Conservation (phyloP, 2,888 invertebrate species). For the Diabrotica balteata region DNA sequence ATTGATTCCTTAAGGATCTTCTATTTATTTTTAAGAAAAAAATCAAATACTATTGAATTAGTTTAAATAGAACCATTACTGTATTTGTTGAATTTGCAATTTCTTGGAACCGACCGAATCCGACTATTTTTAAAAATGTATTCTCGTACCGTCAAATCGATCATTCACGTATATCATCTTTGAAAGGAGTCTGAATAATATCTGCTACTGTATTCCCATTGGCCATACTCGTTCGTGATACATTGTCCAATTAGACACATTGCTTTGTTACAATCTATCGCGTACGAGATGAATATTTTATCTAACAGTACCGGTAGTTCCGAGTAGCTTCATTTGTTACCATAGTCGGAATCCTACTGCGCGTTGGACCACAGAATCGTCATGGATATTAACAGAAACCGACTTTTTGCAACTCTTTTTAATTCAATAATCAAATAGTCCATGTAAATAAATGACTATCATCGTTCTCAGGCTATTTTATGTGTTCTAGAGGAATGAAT, state of each 20-base stretch:
- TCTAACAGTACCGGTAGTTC: neutral
- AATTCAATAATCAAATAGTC: conserved; percentile 35
- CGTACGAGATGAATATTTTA: neutral
- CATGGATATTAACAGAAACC: conserved; percentile 9
- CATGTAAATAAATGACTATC: conserved; percentile 29
- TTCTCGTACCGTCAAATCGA: neutral
- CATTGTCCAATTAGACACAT: neutral
- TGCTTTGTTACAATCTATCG: neutral
- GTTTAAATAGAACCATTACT: too few relatives aligned
- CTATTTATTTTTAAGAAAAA: too few relatives aligned
- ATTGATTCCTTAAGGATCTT: too few relatives aligned
- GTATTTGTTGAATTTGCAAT: too few relatives aligned
- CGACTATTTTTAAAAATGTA: neutral
- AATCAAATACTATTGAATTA: too few relatives aligned
- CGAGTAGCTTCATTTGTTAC: too few relatives aligned
- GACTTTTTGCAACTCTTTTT: conserved; percentile 26
- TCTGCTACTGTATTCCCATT: neutral
- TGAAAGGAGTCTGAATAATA: neutral
- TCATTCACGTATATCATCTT: neutral
- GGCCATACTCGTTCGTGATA: neutral
- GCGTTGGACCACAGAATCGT: conserved; percentile 16
- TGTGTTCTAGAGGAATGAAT: conserved; percentile 15
- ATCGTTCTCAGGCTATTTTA: conserved; percentile 29
- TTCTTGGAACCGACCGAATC: too few relatives aligned
- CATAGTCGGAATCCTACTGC: neutral